Conservation (phyloP, 2,113 vertebrate genomes). For the Crotalus helleri region DNA sequence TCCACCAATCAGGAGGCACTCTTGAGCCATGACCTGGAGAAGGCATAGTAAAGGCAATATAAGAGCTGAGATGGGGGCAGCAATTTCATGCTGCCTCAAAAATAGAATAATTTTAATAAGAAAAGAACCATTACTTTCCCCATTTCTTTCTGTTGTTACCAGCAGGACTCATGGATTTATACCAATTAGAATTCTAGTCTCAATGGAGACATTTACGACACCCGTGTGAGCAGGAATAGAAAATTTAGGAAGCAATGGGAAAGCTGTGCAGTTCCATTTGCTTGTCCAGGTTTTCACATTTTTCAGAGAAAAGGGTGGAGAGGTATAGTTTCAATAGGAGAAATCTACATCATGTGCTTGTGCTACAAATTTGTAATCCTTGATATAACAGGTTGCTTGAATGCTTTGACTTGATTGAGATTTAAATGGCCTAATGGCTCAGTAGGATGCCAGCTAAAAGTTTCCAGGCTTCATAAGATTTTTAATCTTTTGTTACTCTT, state of each 20-base stretch:
- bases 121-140: neutral
- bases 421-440: neutral
- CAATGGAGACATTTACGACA: neutral
- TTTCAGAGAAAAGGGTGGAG: neutral
- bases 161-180: neutral
- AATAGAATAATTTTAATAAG: neutral
- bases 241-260: neutral
- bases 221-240: neutral
- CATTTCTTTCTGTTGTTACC: neutral
- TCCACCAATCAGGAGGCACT: neutral
- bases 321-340: neutral
- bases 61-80: neutral
- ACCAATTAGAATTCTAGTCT: neutral
- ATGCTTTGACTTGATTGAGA: neutral
- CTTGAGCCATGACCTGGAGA: neutral
- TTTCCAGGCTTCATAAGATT: slow-evolving; percentile 26
- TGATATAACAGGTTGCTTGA: neutral
- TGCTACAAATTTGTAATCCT: neutral
- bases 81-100: neutral
- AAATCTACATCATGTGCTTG: neutral
- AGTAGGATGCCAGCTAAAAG: neutral
- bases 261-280: neutral
- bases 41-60: neutral
- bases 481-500: slow-evolving; percentile 13
- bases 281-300: neutral